Percentiles rank a stretch among this genome's conserved stretches.
phyloP scores from a whole-genome alignment of 2,888 invertebrate genomes.

The Gymnocheta viridis region DNA sequence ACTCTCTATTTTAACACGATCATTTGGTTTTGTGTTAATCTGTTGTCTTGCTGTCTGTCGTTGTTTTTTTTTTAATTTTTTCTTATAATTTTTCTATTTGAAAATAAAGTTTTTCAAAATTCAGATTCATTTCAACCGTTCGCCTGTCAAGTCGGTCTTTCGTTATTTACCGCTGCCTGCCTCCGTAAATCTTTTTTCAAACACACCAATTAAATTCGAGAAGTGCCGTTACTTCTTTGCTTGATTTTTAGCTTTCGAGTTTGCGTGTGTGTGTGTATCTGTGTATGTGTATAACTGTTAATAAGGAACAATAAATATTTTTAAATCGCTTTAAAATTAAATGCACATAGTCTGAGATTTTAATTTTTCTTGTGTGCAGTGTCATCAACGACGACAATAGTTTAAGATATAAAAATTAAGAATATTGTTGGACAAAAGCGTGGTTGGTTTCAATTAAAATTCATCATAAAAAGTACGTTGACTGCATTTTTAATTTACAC shows the following conservation, averaged over 20 bases:
- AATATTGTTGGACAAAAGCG: constrained; percentile 28
- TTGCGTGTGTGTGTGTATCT: too few species aligned
- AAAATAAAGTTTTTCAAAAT: constrained; percentile 73
- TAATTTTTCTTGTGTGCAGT: constrained; percentile 21
- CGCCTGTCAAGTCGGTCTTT: constrained; percentile 74
- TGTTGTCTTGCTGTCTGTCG: constrained; percentile 15
- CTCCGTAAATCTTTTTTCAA: constrained; percentile 9
- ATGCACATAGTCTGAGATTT: constrained; percentile 4
- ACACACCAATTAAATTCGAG: constrained; percentile 5
- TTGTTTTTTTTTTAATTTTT: constrained; percentile 31
- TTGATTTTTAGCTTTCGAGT: constrained; percentile 1
- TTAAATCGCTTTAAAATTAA: constrained; percentile 8
- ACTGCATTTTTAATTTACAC: constrained; percentile 52
- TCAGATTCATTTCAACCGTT: constrained; percentile 77
- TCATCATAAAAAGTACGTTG: constrained; percentile 69
- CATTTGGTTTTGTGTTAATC: constrained; percentile 16
- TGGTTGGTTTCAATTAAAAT: constrained; percentile 55
- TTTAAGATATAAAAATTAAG: constrained; percentile 22
- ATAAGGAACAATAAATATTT: not conserved
- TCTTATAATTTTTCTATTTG: constrained; percentile 72
- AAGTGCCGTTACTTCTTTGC: constrained; percentile 35
- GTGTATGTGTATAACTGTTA: constrained; percentile 38
- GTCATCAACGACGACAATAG: not conserved
- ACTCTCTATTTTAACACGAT: constrained; percentile 38
- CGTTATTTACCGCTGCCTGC: constrained; percentile 36